A percentile compares a stretch with the other conserved stretches of the same genome.
Conservation (phyloP, 2,888 invertebrate genomes). For the Nephrotoma appendiculata region DNA sequence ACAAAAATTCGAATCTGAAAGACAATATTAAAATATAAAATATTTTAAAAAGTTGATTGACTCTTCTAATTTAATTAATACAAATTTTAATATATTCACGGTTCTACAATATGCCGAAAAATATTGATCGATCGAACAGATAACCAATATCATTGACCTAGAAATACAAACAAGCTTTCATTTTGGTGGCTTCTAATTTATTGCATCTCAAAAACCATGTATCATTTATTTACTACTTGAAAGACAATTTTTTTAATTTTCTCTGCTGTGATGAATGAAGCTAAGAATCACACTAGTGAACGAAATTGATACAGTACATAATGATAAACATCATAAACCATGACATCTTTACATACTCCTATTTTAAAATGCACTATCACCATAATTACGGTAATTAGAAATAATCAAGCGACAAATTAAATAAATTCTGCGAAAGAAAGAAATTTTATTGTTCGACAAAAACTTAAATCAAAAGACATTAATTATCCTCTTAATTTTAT, state of each 20-base stretch:
- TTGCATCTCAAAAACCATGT: background rate
- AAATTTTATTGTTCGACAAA: background rate
- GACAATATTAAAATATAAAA: no score
- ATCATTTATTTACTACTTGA: background rate
- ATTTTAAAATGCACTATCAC: background rate
- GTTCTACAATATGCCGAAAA: background rate
- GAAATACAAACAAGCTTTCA: background rate
- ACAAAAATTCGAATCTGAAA: no score
- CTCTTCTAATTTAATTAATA: background rate
- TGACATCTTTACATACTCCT: background rate
- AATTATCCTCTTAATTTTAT: background rate
- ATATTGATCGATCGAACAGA: background rate
- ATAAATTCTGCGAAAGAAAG: background rate
- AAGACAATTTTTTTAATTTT: background rate
- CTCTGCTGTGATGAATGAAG: no score
- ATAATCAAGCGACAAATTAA: background rate
- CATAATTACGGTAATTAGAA: background rate
- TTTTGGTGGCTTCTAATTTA: background rate
- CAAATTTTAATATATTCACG: background rate
- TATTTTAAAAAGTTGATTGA: background rate
- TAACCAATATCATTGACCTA: background rate
- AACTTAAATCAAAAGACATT: background rate
- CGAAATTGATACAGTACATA: no score
- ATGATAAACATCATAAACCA: background rate
- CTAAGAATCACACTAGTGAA: no score